Conservation (phyloP, 2,113 vertebrate genomes). For the Papio anubis region DNA sequence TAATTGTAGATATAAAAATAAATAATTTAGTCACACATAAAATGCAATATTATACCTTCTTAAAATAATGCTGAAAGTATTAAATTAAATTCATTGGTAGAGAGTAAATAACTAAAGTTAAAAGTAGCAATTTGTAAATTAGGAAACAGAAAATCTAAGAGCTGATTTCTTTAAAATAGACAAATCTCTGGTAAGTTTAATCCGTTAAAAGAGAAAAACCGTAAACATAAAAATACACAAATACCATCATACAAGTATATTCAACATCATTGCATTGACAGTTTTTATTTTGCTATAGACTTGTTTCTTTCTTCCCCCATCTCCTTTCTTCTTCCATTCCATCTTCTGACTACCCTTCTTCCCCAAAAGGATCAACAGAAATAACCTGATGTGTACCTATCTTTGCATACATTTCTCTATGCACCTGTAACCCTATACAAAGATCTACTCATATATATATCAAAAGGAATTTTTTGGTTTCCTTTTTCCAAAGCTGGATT, state of each 20-base stretch:
- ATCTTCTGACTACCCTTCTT: not conserved
- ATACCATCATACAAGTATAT: not conserved
- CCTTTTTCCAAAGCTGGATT: not conserved
- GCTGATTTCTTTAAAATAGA: not conserved
- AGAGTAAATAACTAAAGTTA: not conserved
- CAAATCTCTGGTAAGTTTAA: not conserved
- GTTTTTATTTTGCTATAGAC: not conserved
- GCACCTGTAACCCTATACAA: not conserved
- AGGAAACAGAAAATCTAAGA: not conserved
- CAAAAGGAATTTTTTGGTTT: not conserved
- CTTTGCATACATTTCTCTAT: not conserved
- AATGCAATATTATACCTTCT: not conserved
- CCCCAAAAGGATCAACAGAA: not conserved
- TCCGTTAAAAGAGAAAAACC: not conserved
- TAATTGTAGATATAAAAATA: not conserved
- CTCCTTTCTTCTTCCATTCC: not conserved
- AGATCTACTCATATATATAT: not conserved
- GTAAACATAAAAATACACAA: not conserved
- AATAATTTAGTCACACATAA: not conserved
- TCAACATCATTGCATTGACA: not conserved
- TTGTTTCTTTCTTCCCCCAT: not conserved
- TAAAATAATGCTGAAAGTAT: not conserved
- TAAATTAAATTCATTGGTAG: not conserved
- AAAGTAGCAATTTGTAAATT: not conserved
- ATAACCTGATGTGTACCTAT: not conserved